Evolutionary conservation across 1,140 invertebrate genomes (phyloP).

Genomic region (Ylistrum balloti): DNA sequence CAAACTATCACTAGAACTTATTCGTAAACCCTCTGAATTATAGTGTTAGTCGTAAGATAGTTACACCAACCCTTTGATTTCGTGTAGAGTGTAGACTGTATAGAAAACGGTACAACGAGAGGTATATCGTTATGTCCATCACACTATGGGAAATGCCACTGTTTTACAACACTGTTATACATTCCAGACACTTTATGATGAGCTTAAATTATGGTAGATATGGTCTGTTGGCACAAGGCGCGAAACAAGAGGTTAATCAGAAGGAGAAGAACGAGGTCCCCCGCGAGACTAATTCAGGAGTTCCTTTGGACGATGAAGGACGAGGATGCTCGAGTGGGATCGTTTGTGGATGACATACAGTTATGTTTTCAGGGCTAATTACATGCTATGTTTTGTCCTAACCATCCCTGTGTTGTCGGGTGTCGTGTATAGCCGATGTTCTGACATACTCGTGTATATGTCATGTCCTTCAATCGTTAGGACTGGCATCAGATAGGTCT

Average conservation of each 20-base stretch:
- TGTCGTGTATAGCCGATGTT: neutral
- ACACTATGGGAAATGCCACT: neutral
- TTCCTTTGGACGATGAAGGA: neutral
- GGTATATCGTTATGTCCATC: neutral
- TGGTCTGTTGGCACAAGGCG: neutral
- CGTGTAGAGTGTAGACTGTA: neutral
- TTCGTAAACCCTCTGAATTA: neutral
- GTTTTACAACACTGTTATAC: neutral
- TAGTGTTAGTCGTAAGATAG: neutral
- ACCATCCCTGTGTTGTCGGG: no score
- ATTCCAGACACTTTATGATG: slow-evolving; percentile 23
- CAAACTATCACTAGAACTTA: neutral
- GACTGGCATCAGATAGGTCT: no score
- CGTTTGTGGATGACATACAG: neutral
- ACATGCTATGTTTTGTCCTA: neutral
- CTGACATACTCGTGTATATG: neutral
- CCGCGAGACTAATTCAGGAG: neutral
- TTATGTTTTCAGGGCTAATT: neutral
- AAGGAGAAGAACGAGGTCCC: neutral
- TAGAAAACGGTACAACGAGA: neutral
- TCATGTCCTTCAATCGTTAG: no score
- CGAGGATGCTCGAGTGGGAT: neutral
- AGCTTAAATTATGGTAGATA: neutral
- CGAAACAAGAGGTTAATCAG: no score
- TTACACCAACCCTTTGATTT: no score